Conservation (phyloP, 2,888 invertebrate genomes). For the Boloria selene region DNA sequence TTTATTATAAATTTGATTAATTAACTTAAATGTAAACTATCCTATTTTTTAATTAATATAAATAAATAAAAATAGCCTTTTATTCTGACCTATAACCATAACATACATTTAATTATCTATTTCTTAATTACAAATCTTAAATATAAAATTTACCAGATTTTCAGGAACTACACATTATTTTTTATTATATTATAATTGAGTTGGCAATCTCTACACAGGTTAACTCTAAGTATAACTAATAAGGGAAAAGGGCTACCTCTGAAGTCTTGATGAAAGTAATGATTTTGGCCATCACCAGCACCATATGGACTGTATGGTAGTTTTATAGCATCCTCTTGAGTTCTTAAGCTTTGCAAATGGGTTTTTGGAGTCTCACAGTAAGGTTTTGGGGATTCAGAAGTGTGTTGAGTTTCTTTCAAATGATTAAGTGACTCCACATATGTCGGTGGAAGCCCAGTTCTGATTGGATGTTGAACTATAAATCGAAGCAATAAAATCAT, state of each 20-base stretch:
- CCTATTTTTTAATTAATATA: no score
- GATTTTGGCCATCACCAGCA: slow-evolving; percentile 74
- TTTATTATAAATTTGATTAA: no score
- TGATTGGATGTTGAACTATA: slow-evolving; percentile 54
- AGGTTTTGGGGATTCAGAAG: slow-evolving; percentile 61
- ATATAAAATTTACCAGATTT: no score
- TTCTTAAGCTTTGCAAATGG: slow-evolving; percentile 53
- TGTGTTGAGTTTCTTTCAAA: slow-evolving; percentile 63
- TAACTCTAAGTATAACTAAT: no score
- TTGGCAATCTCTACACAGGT: no score
- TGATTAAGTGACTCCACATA: slow-evolving; percentile 73
- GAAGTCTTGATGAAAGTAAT: slow-evolving; percentile 66
- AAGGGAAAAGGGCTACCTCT: slow-evolving; percentile 52
- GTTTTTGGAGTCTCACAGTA: slow-evolving; percentile 70
- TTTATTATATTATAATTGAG: no score
- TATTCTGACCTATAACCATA: no score
- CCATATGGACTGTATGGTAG: slow-evolving; percentile 65
- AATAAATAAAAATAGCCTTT: no score
- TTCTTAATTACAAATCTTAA: no score
- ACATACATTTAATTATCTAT: no score
- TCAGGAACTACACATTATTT: no score
- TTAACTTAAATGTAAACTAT: no score
- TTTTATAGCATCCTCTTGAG: slow-evolving; percentile 62
- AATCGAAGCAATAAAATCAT: not conserved
- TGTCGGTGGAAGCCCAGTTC: slow-evolving; percentile 66